Conservation (phyloP, 2,797 vertebrate genomes). For the Danio choprae region DNA sequence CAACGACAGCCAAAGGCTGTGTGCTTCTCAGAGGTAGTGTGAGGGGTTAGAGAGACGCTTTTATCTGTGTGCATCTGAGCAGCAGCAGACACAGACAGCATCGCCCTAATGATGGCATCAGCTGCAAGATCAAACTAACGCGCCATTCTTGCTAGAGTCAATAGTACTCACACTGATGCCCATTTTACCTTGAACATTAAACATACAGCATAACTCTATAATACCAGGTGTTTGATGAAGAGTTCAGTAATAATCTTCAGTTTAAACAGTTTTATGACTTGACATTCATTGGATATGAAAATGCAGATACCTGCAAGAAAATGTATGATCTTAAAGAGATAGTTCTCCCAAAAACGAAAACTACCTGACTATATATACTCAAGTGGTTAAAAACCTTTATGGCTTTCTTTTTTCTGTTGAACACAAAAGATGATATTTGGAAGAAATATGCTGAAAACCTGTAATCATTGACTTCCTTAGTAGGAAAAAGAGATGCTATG, state of each 20-base stretch:
- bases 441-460: no score
- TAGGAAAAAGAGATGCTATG: no score
- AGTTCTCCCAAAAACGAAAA: no score
- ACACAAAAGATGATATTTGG: no score
- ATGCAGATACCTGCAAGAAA: no score
- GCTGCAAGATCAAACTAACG: neutral
- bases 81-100: neutral
- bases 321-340: no score
- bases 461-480: no score
- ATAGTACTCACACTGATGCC: neutral
- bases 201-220: neutral
- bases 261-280: no score
- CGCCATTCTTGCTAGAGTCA: neutral
- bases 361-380: no score
- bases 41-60: neutral
- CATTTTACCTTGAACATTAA: slow-evolving; percentile 4
- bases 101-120: neutral
- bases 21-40: neutral
- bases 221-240: neutral
- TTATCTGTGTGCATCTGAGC: slow-evolving; percentile 19
- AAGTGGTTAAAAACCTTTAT: no score
- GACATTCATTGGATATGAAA: no score
- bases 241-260: neutral
- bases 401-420: no score
- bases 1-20: neutral